A percentile compares a stretch with the other conserved stretches of the same genome.
phyloP scores from a whole-genome alignment of 2,797 vertebrate genomes.

The Aotus griseimembra region DNA sequence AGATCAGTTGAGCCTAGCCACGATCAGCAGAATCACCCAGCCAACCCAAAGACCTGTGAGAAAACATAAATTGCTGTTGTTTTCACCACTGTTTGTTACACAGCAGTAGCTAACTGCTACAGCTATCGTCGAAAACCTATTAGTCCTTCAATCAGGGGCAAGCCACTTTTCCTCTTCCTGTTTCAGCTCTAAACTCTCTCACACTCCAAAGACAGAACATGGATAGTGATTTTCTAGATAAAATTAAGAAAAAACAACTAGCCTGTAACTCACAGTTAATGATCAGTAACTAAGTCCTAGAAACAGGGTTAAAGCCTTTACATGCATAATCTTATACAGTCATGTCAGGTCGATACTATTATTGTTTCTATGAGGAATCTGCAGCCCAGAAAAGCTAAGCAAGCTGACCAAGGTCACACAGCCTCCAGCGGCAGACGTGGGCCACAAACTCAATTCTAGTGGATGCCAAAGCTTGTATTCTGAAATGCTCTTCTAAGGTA shows the following conservation, averaged over 20 bases:
- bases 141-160: too few relatives aligned
- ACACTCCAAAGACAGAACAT: neutral
- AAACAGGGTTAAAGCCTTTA: neutral
- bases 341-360: neutral
- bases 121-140: neutral
- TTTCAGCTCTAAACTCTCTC: neutral
- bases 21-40: neutral
- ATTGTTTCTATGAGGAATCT: neutral
- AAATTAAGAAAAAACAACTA: neutral
- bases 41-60: neutral
- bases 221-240: neutral
- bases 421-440: neutral
- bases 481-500: accelerated
- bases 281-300: neutral
- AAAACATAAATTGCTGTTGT: neutral
- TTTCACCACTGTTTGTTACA: neutral
- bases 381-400: neutral
- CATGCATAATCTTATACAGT: neutral
- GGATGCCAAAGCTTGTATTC: neutral
- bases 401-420: neutral
- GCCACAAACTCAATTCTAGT: neutral
- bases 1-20: neutral
- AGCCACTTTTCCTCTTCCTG: neutral
- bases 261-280: neutral
- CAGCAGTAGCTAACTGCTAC: neutral